A percentile compares a stretch with the other conserved stretches of the same genome.
Conservation (phyloP, 1,140 invertebrate species). For the Magallana ariakensis region DNA sequence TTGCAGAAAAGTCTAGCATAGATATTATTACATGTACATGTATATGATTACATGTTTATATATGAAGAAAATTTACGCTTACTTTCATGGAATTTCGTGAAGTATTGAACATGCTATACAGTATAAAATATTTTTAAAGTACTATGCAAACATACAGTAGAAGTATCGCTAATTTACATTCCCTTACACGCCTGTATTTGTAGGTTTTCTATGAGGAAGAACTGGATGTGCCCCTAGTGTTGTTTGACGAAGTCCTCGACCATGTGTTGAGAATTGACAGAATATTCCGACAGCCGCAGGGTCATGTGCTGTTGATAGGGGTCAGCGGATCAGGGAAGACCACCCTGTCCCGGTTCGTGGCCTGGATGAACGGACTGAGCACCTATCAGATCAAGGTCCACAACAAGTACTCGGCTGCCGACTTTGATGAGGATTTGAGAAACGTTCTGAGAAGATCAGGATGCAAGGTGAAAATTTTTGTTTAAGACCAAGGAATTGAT, state of each 20-base stretch:
- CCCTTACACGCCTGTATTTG: background rate
- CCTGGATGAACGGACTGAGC: constrained; percentile 99
- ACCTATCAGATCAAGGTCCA: constrained; percentile 96
- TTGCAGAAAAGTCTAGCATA: too few relatives aligned
- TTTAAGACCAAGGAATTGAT: too few relatives aligned
- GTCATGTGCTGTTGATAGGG: constrained; percentile 93
- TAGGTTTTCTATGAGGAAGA: constrained; percentile 99
- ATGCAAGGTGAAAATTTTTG: constrained; percentile 85
- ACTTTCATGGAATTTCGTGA: too few relatives aligned
- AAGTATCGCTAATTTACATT: too few relatives aligned
- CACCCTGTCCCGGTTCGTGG: constrained; percentile 98
- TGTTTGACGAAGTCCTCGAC: constrained; percentile 99
- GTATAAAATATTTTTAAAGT: too few relatives aligned
- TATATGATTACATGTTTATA: too few relatives aligned
- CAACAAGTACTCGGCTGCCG: constrained; percentile 98
- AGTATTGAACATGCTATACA: too few relatives aligned
- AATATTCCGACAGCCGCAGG: constrained; percentile 98
- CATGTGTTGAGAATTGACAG: constrained; percentile 99
- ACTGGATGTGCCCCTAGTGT: constrained; percentile 96
- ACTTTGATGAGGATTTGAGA: constrained; percentile 99
- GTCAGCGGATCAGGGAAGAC: constrained; percentile 97
- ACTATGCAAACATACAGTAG: too few relatives aligned
- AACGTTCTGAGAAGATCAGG: constrained; percentile 95
- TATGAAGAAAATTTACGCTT: too few relatives aligned
- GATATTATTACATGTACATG: too few relatives aligned